Conservation (phyloP, 2,113 vertebrate species). For the Rana temporaria region DNA sequence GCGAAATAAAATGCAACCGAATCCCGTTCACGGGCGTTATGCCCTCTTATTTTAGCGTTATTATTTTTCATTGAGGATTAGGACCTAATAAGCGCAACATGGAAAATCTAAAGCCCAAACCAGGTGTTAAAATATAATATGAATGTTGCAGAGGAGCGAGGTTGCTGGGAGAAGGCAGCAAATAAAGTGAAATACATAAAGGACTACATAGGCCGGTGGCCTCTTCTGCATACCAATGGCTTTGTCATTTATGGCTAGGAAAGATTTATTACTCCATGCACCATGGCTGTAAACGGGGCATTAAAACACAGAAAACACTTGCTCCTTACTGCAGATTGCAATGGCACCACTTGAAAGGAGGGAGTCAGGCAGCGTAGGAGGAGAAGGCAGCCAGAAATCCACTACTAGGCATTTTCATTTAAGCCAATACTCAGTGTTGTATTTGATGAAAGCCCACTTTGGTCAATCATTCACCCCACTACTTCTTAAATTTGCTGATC, state of each 20-base stretch:
- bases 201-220: slow-evolving; percentile 77
- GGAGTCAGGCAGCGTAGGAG: slow-evolving; percentile 85
- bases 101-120: slow-evolving; percentile 66
- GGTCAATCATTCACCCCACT: slow-evolving; percentile 93
- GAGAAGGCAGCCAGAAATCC: slow-evolving; percentile 84
- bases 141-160: slow-evolving; percentile 69
- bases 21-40: not conserved
- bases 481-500: slow-evolving; percentile 90
- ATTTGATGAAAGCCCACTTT: slow-evolving; percentile 77
- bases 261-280: slow-evolving; percentile 89
- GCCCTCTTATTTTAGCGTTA: not conserved
- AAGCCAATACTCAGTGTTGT: slow-evolving; percentile 74
- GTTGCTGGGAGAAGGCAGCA: slow-evolving; percentile 72
- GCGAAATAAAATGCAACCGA: not conserved
- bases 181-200: slow-evolving; percentile 73
- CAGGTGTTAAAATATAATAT: slow-evolving; percentile 76
- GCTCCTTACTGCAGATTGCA: slow-evolving; percentile 80
- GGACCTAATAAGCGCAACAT: slow-evolving; percentile 63
- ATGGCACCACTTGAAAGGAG: slow-evolving; percentile 78
- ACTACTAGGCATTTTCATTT: slow-evolving; percentile 81
- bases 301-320: slow-evolving; percentile 82
- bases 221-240: slow-evolving; percentile 88
- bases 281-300: slow-evolving; percentile 88
- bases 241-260: slow-evolving; percentile 86
- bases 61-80: slow-evolving; percentile 30